Evolutionary conservation across 1,140 invertebrate species (phyloP).

Genomic region (Drosophila subobscura): DNA sequence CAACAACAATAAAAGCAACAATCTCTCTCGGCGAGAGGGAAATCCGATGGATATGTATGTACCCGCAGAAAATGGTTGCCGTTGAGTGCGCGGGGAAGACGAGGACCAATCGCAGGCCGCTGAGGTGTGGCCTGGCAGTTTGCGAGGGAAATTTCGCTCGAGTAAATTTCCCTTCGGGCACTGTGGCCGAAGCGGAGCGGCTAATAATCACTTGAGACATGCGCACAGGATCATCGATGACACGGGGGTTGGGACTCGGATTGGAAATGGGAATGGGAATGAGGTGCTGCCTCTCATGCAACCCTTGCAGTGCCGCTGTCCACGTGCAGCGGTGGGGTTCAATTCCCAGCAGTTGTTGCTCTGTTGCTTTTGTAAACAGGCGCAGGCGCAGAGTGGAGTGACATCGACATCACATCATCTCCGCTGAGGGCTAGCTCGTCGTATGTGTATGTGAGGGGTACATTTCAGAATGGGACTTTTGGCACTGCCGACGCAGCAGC

Average conservation of each 20-base stretch:
- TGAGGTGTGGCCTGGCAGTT: constrained; percentile 70
- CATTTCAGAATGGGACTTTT: constrained; percentile 69
- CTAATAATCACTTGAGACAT: constrained; percentile 78
- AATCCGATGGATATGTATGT: no score
- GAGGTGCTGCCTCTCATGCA: constrained; percentile 26
- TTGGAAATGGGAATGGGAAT: constrained; percentile 37
- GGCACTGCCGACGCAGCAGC: constrained; percentile 18
- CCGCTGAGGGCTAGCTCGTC: no score
- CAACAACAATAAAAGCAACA: constrained; percentile 23
- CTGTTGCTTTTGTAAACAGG: constrained; percentile 81
- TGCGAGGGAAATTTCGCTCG: constrained; percentile 65
- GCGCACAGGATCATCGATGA: constrained; percentile 43
- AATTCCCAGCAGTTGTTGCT: constrained; percentile 28
- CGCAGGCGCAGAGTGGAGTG: constrained; percentile 52
- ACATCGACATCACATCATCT: constrained; percentile 6
- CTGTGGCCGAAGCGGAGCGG: constrained; percentile 40
- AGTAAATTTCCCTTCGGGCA: constrained; percentile 66
- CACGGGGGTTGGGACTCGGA: constrained; percentile 44
- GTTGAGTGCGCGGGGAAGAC: constrained; percentile 50
- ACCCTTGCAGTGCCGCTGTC: constrained; percentile 64
- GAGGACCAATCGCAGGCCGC: constrained; percentile 56
- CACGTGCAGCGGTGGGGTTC: constrained; percentile 42
- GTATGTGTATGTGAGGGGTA: constrained; percentile 45
- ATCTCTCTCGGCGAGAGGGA: constrained; percentile 23
- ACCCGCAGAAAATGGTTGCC: constrained; percentile 69